Conservation (phyloP, 2,888 invertebrate species). For the Drosophila mulleri region DNA sequence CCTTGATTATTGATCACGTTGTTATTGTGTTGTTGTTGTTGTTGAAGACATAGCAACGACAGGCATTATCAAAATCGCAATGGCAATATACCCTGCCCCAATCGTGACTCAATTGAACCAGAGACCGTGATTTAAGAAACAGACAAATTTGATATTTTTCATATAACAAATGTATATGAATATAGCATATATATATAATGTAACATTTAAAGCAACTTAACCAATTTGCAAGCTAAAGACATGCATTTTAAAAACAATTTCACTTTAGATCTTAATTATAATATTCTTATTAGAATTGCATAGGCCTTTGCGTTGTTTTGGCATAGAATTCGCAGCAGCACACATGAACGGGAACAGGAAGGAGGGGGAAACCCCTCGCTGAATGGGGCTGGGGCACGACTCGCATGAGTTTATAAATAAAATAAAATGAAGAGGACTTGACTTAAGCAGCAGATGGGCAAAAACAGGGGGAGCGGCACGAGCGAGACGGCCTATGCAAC, state of each 20-base stretch:
- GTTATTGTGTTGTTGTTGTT: slow-evolving; percentile 24
- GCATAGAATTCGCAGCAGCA: background rate
- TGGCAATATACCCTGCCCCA: slow-evolving; percentile 2
- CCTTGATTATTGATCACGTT: slow-evolving; percentile 59
- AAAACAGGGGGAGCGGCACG: background rate
- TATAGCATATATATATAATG: too few species aligned
- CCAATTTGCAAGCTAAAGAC: too few species aligned
- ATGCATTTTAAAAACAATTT: background rate
- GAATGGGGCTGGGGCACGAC: slow-evolving; percentile 46
- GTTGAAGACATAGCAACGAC: background rate
- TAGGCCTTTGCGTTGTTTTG: background rate
- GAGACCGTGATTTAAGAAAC: background rate
- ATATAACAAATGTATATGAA: too few species aligned
- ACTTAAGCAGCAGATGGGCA: slow-evolving; percentile 38
- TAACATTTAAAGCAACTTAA: too few species aligned
- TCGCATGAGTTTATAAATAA: slow-evolving; percentile 70
- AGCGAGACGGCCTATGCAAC: background rate
- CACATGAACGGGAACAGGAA: slow-evolving; percentile 16
- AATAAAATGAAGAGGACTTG: slow-evolving; percentile 67
- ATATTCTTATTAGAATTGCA: background rate
- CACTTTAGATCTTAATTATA: background rate
- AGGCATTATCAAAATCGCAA: slow-evolving; percentile 5
- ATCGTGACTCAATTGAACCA: background rate
- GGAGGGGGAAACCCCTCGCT: slow-evolving; percentile 9
- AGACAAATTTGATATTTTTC: background rate